A percentile compares a stretch with the other conserved stretches of the same genome.
phyloP scores from a whole-genome alignment of 2,113 vertebrate genomes.

The Isurus oxyrinchus region DNA sequence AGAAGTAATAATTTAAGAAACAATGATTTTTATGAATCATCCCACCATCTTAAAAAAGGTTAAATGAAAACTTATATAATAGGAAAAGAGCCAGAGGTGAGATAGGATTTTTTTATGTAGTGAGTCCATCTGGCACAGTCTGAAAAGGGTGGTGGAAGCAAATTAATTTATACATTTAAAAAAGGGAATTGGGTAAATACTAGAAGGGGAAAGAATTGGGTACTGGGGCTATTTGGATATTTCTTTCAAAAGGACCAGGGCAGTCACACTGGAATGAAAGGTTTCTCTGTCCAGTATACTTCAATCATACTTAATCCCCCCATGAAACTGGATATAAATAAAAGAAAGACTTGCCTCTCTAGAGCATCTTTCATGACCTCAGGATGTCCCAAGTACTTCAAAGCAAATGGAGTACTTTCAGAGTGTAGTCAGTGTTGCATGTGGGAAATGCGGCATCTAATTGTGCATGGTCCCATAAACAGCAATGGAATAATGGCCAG shows the following conservation, averaged over 20 bases:
- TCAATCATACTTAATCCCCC: not conserved
- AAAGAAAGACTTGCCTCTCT: no score
- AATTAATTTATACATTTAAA: not conserved
- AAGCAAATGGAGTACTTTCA: no score
- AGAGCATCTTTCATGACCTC: no score
- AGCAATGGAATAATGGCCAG: no score
- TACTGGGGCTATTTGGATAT: no score
- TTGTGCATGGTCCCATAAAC: no score
- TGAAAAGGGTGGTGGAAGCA: not conserved
- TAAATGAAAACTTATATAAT: not conserved
- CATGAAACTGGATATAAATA: no score
- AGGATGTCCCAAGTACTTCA: no score
- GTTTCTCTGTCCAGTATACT: not conserved
- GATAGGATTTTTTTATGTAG: not conserved
- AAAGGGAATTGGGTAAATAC: not conserved
- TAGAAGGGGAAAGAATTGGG: not conserved
- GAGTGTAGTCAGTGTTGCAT: no score
- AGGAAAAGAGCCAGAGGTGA: not conserved
- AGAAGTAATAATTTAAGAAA: not conserved
- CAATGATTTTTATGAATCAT: not conserved
- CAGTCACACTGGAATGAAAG: not conserved
- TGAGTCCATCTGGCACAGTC: not conserved
- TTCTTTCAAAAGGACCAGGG: no score
- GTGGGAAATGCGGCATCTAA: no score
- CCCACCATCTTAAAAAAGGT: not conserved